Percentiles rank a stretch among this genome's conserved stretches.
These are phyloP conservation scores for Micrasema minimum DNA, from an alignment of 1,140 invertebrate genomes.

Conservation along the genomic window DNA sequence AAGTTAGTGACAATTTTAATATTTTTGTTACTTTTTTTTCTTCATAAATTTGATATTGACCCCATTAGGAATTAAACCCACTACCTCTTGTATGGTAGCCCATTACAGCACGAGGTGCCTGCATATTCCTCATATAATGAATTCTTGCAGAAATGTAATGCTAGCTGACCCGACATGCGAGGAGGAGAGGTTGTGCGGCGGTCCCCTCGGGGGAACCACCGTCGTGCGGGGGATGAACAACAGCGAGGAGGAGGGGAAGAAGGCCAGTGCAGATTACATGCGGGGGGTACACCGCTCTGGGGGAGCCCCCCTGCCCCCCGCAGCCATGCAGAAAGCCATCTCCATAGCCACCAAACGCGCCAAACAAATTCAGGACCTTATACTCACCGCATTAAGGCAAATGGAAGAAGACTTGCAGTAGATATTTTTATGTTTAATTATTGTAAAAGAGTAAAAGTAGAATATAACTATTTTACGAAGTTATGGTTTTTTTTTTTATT, in stretches of 20 bases:
- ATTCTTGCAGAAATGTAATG: conserved; percentile 63
- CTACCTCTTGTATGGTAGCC: too few species aligned
- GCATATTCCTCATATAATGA: too few species aligned
- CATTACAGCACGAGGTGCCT: too few species aligned
- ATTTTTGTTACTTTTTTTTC: too few species aligned
- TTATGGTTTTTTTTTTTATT: conserved; percentile 14
- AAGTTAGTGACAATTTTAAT: too few species aligned
- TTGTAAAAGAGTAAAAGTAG: neutral
- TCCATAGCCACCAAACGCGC: conserved; percentile 58
- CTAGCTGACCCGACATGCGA: conserved; percentile 70
- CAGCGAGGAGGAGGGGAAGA: conserved; percentile 26
- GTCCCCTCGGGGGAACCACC: conserved; percentile 42
- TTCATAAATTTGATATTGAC: too few species aligned
- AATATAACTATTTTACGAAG: conserved; percentile 6
- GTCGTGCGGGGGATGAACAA: conserved; percentile 41
- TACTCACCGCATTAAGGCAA: conserved; percentile 57
- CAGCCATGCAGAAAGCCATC: conserved; percentile 59
- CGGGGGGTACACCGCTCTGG: conserved; percentile 55
- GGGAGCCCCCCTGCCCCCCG: conserved; percentile 60
- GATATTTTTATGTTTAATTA: neutral
- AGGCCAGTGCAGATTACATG: conserved; percentile 25
- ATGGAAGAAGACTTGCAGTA: conserved; percentile 12
- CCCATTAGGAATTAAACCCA: too few species aligned
- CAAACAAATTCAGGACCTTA: conserved; percentile 58
- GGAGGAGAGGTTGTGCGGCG: conserved; percentile 67